Evolutionary conservation across 2,888 invertebrate genomes (phyloP), one percentile per base, ranked within the genome.

Genomic region (Drosophila mercatorum): DNA sequence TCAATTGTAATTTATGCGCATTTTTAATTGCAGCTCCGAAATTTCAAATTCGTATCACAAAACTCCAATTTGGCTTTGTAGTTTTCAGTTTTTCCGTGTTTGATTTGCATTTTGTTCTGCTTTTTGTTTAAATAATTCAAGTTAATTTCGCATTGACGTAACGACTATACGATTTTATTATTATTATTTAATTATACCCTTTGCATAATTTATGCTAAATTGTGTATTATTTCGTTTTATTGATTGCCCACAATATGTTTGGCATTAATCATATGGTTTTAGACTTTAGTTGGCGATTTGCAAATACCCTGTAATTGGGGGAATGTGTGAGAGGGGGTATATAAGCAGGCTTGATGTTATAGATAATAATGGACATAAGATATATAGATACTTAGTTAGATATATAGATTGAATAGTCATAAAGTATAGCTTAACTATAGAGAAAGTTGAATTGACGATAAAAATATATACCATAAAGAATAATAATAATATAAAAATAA

Each of bases 131-230:
- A 87, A 87, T 84, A 84, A 87, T 84, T 87, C 74, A 85, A 84
- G 83, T 84, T 78, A 82, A 80, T 84, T 76, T 84, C 68, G 56
- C 69, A 78, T 78, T 67, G 55, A 49, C 44, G 36, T 14, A 47
- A 59, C 49, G 38, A 26, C 67, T 70, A 69, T 78, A 80, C 66
- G 83, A 80, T 84, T 88, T 82, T 78, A 86, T 71, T 78, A 86
- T 71, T 74, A 78, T 79, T 84, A 88, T 84, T 85, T 87, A 85
- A 85, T 84, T 84, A 68, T 47, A 59, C 53, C 34, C 68, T 75
- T 75, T 79, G 83, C 79, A 79, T 85, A 88, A 85, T 77, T 84
- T 83, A 85, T 85, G 79, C 83, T 70, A 78, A 80, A 84, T 74
- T 73, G 68, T 73, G 36, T 70, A 61, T 65, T 53, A 67, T 77